A percentile compares a stretch with the other conserved stretches of the same genome.
Evolutionary conservation across 2,888 invertebrate species (phyloP).

Genomic region (Chaetogeoica ovagalla): DNA sequence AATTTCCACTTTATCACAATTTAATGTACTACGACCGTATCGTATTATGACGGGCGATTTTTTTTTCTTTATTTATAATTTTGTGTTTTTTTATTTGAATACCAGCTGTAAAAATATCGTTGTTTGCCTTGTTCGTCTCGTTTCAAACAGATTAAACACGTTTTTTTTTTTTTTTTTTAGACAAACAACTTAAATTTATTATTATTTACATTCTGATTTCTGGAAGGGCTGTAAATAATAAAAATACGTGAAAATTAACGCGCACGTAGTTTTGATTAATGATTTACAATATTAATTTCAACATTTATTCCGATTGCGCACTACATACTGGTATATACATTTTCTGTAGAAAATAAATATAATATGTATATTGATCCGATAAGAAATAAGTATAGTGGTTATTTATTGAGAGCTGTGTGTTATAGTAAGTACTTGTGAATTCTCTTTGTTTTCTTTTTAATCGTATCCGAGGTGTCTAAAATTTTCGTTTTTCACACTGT

Average conservation of each 20-base stretch:
- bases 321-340: no score
- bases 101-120: neutral
- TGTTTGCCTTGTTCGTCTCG: neutral
- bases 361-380: no score
- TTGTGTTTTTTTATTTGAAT: neutral
- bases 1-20: no score
- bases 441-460: no score
- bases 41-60: neutral
- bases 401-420: no score
- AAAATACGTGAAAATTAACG: neutral
- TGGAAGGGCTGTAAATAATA: neutral
- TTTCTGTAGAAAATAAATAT: no score
- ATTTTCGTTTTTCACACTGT: no score
- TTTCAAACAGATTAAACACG: slow-evolving; percentile 7
- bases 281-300: neutral
- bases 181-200: slow-evolving; percentile 1
- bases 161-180: slow-evolving; percentile 18
- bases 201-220: neutral
- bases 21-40: no score
- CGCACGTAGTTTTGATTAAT: neutral
- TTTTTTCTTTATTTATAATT: neutral
- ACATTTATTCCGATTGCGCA: no score
- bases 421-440: no score
- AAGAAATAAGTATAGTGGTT: no score
- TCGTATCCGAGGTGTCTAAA: no score